Conservation (phyloP, 2,797 vertebrate genomes). For the Peromyscus nudipes region DNA sequence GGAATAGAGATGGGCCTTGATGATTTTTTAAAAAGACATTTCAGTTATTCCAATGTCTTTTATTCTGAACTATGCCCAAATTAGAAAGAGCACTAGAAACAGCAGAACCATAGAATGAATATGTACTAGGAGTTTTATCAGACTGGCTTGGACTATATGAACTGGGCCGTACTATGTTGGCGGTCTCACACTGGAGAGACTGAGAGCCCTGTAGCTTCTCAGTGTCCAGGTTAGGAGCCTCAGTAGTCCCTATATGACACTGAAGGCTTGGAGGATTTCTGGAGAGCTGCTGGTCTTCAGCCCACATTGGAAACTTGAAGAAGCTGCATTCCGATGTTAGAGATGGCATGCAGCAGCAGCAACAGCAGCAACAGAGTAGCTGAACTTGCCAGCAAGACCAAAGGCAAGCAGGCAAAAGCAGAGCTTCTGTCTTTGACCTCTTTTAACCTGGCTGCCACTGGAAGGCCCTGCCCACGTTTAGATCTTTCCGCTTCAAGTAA, state of each 20-base stretch:
- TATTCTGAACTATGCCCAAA: neutral
- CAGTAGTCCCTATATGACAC: too few species aligned
- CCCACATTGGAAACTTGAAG: neutral
- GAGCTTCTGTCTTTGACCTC: neutral
- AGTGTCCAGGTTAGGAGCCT: neutral
- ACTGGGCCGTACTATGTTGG: neutral
- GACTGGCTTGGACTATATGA: neutral
- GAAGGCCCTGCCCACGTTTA: neutral
- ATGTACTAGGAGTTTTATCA: neutral
- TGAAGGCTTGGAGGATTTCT: neutral
- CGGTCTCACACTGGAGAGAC: neutral
- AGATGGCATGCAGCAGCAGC: neutral
- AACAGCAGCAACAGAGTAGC: too few species aligned
- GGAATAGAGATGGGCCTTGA: neutral
- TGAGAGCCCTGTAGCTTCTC: neutral
- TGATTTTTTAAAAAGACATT: neutral
- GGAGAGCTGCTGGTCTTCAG: neutral
- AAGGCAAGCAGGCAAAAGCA: too few species aligned
- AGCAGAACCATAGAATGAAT: neutral
- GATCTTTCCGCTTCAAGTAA: neutral
- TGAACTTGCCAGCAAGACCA: neutral
- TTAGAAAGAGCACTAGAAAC: neutral
- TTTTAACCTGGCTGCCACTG: neutral
- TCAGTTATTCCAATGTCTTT: neutral
- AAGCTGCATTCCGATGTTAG: neutral